Percentiles rank a stretch among this genome's conserved stretches.
Evolutionary conservation across 2,888 invertebrate species (phyloP).

Genomic region (Eupithecia centaureata): DNA sequence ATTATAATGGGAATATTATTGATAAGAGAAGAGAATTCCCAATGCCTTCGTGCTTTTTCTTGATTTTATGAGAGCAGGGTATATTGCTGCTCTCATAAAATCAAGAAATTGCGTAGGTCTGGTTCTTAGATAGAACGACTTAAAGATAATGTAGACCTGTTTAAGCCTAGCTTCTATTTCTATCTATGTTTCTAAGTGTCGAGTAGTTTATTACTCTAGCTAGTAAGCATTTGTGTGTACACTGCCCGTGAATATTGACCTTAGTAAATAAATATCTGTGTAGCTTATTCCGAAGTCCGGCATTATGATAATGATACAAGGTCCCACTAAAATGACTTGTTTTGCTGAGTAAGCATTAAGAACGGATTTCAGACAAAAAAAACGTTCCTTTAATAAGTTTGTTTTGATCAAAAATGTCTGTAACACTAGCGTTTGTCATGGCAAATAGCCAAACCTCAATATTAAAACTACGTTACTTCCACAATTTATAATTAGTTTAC

Average conservation of each 20-base stretch:
- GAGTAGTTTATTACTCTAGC: no score
- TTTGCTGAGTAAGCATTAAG: no score
- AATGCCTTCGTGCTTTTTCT: neutral
- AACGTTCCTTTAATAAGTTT: neutral
- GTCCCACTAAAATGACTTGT: neutral
- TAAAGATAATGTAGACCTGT: neutral
- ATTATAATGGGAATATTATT: no score
- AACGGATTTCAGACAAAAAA: neutral
- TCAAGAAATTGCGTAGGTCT: no score
- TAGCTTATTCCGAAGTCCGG: neutral
- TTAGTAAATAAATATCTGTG: no score
- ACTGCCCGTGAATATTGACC: no score
- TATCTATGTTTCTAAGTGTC: no score
- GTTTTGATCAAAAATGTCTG: neutral
- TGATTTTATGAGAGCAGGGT: neutral
- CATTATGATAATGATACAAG: neutral
- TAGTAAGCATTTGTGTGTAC: no score
- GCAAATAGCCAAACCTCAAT: neutral
- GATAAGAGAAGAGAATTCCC: no score
- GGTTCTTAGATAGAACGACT: neutral
- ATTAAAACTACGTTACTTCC: conserved; percentile 1
- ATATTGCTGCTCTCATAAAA: no score
- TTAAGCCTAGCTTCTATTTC: no score
- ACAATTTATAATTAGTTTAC: neutral
- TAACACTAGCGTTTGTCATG: neutral